Conservation (phyloP, 2,797 vertebrate species). For the Clarias laeviceps region DNA sequence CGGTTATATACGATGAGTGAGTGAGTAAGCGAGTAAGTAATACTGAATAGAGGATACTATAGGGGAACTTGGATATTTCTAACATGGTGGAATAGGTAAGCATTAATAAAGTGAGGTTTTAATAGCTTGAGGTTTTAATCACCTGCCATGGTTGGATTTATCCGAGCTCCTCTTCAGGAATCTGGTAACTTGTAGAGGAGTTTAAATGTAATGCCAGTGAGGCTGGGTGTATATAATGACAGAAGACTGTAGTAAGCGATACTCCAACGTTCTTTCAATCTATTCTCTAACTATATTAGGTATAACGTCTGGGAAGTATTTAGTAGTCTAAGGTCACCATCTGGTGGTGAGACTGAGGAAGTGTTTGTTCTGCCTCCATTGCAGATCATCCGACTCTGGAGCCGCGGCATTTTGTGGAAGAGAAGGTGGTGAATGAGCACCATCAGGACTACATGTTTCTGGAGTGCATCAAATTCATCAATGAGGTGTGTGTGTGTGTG, state of each 20-base stretch:
- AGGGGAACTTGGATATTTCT: not conserved
- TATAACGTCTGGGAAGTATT: not conserved
- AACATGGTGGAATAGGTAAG: not conserved
- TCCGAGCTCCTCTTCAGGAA: not conserved
- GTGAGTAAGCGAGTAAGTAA: too few relatives aligned
- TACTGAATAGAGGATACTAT: not conserved
- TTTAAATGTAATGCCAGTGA: not conserved
- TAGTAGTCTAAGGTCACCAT: constrained; percentile 33
- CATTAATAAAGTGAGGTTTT: not conserved
- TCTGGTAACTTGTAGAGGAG: not conserved
- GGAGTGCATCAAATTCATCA: constrained; percentile 95
- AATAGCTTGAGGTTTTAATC: not conserved
- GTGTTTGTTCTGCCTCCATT: not conserved
- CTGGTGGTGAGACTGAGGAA: constrained; percentile 44
- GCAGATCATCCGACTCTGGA: constrained; percentile 89
- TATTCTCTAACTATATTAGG: not conserved
- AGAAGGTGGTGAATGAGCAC: constrained; percentile 90
- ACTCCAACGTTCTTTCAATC: not conserved
- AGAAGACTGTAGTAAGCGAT: not conserved
- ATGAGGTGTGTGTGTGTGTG: constrained; percentile 81
- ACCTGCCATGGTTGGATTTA: not conserved
- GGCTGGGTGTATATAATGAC: not conserved
- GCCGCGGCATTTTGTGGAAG: constrained; percentile 91
- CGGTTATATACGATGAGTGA: too few relatives aligned
- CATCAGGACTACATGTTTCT: constrained; percentile 95